Evolutionary conservation across 2,797 vertebrate genomes (phyloP), one percentile per base, ranked within the genome.

Genomic region (Hyperoplus lanceolatus): DNA sequence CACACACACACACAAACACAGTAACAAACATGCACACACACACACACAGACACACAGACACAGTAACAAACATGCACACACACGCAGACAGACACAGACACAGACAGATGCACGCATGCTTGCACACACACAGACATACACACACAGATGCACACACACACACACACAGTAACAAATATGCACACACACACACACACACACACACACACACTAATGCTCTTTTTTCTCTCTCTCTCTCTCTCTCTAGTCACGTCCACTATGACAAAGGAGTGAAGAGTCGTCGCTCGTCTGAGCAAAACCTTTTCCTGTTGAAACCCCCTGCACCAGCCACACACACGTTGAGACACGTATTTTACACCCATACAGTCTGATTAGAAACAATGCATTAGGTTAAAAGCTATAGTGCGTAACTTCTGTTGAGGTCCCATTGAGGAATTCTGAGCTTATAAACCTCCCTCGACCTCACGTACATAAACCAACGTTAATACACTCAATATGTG

Each of bases 241-340:
- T 46, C 18, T 65, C 8, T 15, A 89, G 88, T 72, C 3, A 60
- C 6, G 4, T 18, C 29, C n/a, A 65, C 13, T 0, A 77, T 83
- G 78, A 74, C 0, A 0, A 62, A 58, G 67, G 0, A 4, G 15
- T 71, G 61, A 82, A 53, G 39, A 4, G 3, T 21, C 8, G 2
- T 4, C 4, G 3, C 38, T 18, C 5, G 8, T n/a, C 18, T 61
- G 58, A 62, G 6, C 13, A 3, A 38, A 41, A 51, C 2, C 3
- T 48, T 54, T 51, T 42, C 43, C 64, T 60, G 42, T 39, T 43
- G 3, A 49, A 21, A 18, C 4, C 14, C 8, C 5, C n/a, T 6
- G 6, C 38, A 29, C 29, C 29, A 29, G 29, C 29, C 29, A 29
- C 29, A 29, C 29, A 29, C 29, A 29, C 29, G 3, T 3, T 29